Percentiles rank a stretch among this genome's conserved stretches.
Evolutionary conservation across 2,888 invertebrate species (phyloP).

Genomic region (Drosophila fungiperda): DNA sequence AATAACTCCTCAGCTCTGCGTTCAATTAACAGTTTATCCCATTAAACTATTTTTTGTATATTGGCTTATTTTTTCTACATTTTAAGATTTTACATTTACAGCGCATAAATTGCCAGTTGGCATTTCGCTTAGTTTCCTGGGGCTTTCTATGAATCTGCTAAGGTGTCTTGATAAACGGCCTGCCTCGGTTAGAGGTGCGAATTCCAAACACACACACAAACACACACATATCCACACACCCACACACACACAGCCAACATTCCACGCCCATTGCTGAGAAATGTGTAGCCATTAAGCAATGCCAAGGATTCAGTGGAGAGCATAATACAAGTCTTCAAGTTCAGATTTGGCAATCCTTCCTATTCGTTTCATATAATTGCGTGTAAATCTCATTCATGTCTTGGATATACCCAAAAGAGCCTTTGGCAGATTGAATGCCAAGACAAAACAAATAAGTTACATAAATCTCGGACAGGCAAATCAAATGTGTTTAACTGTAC

Average conservation of each 20-base stretch:
- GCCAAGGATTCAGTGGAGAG: conserved; percentile 48
- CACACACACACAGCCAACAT: conserved; percentile 21
- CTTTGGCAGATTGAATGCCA: conserved; percentile 3
- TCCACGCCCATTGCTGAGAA: conserved; percentile 23
- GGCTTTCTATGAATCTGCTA: conserved; percentile 20
- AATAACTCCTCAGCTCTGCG: conserved; percentile 33
- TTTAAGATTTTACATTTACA: conserved; percentile 58
- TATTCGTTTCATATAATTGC: conserved; percentile 47
- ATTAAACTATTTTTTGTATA: conserved; percentile 23
- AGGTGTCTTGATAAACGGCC: conserved; percentile 62
- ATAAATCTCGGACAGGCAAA: not conserved
- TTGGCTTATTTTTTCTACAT: not conserved
- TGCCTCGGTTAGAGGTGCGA: conserved; percentile 57
- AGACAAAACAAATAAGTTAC: not conserved
- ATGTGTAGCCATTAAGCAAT: conserved; percentile 56
- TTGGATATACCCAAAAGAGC: conserved; percentile 1
- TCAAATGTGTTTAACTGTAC: not conserved
- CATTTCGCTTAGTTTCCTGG: conserved; percentile 15
- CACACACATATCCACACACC: conserved; percentile 20
- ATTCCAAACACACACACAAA: conserved; percentile 19
- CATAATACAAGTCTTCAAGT: conserved; percentile 32
- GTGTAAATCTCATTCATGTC: conserved; percentile 44
- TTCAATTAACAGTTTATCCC: conserved; percentile 39
- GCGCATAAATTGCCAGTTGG: conserved; percentile 61
- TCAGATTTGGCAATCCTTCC: conserved; percentile 42